These are phyloP conservation scores for Vulpes vulpes DNA, from an alignment of 2,113 vertebrate genomes.

Conservation along the genomic window DNA sequence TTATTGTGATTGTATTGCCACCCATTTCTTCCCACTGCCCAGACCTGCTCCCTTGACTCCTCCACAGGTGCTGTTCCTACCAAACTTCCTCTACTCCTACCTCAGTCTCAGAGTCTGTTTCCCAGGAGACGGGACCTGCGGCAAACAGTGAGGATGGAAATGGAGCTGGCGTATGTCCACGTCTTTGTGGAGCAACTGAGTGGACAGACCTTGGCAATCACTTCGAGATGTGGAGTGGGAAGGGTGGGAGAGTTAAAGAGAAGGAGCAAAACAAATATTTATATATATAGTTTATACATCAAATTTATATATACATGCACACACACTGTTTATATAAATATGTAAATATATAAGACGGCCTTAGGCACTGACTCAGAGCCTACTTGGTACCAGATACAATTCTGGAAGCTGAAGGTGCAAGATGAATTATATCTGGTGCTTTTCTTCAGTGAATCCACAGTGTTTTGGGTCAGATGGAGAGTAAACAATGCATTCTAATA, in stretches of 20 bases:
- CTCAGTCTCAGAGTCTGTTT: background rate
- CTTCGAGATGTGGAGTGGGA: constrained; percentile 26
- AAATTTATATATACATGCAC: background rate
- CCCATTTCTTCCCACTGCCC: background rate
- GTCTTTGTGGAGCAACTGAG: background rate
- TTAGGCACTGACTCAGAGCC: background rate
- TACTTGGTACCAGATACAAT: constrained; percentile 49
- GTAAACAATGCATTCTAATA: constrained; percentile 27
- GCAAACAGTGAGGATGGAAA: constrained; percentile 7
- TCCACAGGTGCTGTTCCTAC: constrained; percentile 1
- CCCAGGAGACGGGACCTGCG: background rate
- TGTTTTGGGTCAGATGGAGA: background rate
- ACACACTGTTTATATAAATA: background rate
- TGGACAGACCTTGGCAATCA: background rate
- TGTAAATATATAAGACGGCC: background rate
- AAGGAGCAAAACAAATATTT: background rate
- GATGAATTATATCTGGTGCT: constrained; percentile 8
- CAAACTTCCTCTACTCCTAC: background rate
- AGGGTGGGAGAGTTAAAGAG: constrained; percentile 28
- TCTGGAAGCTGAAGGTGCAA: background rate
- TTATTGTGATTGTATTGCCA: background rate
- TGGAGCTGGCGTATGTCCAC: background rate
- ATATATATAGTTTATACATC: constrained; percentile 1
- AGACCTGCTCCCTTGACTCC: background rate
- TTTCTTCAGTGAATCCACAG: constrained; percentile 43